These are phyloP conservation scores for Aspidiotus destructor DNA, from an alignment of 2,888 invertebrate species.

Conservation along the genomic window DNA sequence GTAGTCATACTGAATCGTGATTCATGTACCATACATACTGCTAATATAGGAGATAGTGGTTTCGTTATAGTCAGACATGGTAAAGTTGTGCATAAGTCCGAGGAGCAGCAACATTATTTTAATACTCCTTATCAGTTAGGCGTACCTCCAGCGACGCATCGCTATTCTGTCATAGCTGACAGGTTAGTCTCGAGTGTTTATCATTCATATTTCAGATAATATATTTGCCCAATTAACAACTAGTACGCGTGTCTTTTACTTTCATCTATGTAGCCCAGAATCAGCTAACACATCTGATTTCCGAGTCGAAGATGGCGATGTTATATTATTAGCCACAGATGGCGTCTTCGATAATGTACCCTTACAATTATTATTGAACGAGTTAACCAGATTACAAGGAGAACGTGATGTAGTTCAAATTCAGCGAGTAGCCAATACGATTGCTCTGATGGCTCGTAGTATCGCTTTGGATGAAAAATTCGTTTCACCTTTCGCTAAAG, in stretches of 20 bases:
- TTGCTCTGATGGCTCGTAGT: constrained; percentile 90
- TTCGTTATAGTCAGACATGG: constrained; percentile 85
- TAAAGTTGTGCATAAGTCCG: constrained; percentile 79
- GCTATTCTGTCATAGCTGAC: constrained; percentile 78
- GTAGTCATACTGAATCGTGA: constrained; percentile 85
- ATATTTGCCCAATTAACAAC: no score
- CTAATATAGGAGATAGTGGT: constrained; percentile 98
- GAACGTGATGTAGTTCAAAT: constrained; percentile 63
- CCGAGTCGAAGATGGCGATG: constrained; percentile 83
- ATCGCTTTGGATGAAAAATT: constrained; percentile 90
- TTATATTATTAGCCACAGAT: constrained; percentile 90
- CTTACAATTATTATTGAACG: constrained; percentile 75
- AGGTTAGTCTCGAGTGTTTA: constrained; percentile 49
- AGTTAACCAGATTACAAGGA: constrained; percentile 64
- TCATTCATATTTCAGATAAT: background rate
- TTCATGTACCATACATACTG: constrained; percentile 82
- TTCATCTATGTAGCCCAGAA: constrained; percentile 58
- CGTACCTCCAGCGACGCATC: constrained; percentile 81
- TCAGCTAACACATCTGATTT: constrained; percentile 82
- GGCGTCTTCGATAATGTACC: constrained; percentile 98
- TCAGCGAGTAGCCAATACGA: constrained; percentile 84
- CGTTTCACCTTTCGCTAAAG: constrained; percentile 90
- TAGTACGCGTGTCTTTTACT: constrained; percentile 2
- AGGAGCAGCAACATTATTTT: constrained; percentile 97
- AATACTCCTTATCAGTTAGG: constrained; percentile 97